Evolutionary conservation across 2,888 invertebrate genomes (phyloP).

Genomic region (Allacma fusca): DNA sequence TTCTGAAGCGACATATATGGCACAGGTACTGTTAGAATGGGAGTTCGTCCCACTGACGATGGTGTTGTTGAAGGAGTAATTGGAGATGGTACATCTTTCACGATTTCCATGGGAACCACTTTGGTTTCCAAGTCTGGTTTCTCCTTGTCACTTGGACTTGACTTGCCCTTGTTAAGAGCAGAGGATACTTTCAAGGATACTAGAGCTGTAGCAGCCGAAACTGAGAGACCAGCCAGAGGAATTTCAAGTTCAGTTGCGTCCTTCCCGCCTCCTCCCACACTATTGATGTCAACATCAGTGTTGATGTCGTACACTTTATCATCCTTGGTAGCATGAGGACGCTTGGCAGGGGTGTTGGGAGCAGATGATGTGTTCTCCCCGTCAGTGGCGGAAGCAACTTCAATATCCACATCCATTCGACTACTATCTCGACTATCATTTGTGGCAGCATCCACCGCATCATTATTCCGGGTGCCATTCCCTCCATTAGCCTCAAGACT

Average conservation of each 20-base stretch:
- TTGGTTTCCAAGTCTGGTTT: not conserved
- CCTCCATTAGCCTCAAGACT: constrained; percentile 25
- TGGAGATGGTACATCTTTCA: constrained; percentile 27
- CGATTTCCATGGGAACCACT: not conserved
- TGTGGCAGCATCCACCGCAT: not conserved
- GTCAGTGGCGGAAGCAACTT: constrained; percentile 42
- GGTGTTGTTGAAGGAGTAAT: constrained; percentile 12
- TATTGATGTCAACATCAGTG: constrained; percentile 50
- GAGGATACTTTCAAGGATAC: not conserved
- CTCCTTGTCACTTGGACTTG: not conserved
- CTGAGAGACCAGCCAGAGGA: not conserved
- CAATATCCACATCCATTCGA: constrained; percentile 42
- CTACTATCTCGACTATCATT: constrained; percentile 25
- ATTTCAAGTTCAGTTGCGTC: constrained; percentile 30
- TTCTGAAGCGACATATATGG: constrained; percentile 59
- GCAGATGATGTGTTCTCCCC: constrained; percentile 45
- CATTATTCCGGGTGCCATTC: not conserved
- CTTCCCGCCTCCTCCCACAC: constrained; percentile 26
- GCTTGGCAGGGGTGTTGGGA: constrained; percentile 52
- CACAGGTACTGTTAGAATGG: constrained; percentile 61
- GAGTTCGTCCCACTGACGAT: constrained; percentile 47
- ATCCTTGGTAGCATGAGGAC: constrained; percentile 42
- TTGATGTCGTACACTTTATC: constrained; percentile 55
- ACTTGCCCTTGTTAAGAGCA: not conserved
- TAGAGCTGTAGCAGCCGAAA: not conserved